These are phyloP conservation scores for Gonioctena quinquepunctata DNA, from an alignment of 1,140 invertebrate genomes.

Conservation along the genomic window DNA sequence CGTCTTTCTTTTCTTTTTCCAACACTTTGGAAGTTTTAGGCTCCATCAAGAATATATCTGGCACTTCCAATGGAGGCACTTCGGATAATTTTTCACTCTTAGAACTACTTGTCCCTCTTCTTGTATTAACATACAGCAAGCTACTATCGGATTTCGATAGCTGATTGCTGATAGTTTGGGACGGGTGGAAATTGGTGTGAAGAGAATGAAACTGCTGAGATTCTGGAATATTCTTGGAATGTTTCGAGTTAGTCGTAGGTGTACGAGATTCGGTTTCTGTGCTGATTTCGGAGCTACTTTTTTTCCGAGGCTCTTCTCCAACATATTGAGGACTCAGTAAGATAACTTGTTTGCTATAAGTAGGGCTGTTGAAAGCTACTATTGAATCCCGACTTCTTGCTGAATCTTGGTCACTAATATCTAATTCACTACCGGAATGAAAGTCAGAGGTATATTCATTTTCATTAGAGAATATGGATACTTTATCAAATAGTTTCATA, in stretches of 20 bases:
- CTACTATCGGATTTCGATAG: conserved; percentile 1
- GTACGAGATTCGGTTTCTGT: not conserved
- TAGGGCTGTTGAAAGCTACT: conserved; percentile 2
- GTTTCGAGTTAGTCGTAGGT: not conserved
- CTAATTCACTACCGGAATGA: not conserved
- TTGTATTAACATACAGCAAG: not conserved
- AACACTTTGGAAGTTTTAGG: not conserved
- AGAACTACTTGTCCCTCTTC: not conserved
- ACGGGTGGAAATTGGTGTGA: not conserved
- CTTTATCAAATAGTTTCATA: not conserved
- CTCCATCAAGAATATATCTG: conserved; percentile 15
- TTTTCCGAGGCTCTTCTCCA: not conserved
- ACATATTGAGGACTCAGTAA: not conserved
- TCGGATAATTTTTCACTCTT: not conserved
- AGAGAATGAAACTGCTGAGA: not conserved
- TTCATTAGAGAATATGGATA: not conserved
- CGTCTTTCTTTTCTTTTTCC: not conserved
- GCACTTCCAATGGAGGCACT: conserved; percentile 15
- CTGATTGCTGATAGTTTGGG: not conserved
- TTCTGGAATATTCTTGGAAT: conserved; percentile 14
- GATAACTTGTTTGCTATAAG: not conserved
- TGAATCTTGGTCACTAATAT: not conserved
- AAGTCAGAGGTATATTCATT: conserved; percentile 12
- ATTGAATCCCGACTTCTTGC: conserved; percentile 6
- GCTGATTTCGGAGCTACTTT: not conserved